These are phyloP conservation scores for Synergus japonicus DNA, from an alignment of 2,888 invertebrate genomes.

Conservation along the genomic window DNA sequence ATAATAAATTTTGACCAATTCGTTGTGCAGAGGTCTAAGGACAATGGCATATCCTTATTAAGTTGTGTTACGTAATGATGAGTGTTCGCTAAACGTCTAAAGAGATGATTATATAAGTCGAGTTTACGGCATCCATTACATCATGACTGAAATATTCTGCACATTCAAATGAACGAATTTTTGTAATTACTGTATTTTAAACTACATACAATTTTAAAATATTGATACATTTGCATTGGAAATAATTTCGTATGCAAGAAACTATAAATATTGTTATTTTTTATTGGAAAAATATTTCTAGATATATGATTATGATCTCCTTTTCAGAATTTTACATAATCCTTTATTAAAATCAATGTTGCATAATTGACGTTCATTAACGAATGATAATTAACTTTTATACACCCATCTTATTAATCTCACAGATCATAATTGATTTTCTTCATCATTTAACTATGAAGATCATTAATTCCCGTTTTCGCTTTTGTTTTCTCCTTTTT, in stretches of 20 bases:
- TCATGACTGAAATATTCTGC: not conserved
- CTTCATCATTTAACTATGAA: not conserved
- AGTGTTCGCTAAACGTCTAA: conserved; percentile 1
- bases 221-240: too few relatives aligned
- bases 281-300: too few relatives aligned
- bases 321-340: not conserved
- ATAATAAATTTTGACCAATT: conserved; percentile 28
- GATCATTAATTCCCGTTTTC: not conserved
- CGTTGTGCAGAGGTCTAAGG: conserved; percentile 1
- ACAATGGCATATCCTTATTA: conserved; percentile 23
- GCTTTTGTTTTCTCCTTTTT: not conserved
- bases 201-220: too few relatives aligned
- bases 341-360: not conserved
- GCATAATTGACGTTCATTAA: too few relatives aligned
- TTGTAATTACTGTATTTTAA: too few relatives aligned
- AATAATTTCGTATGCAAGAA: too few relatives aligned
- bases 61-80: conserved; percentile 10
- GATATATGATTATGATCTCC: not conserved
- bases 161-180: too few relatives aligned
- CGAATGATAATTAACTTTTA: too few relatives aligned
- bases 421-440: too few relatives aligned
- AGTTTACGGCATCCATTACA: not conserved
- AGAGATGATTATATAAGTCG: conserved; percentile 7
- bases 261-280: too few relatives aligned
- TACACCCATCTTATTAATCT: too few relatives aligned